A percentile compares a stretch with the other conserved stretches of the same genome.
Conservation (phyloP, 2,797 vertebrate species). For the Schizopygopsis pylzovi region DNA sequence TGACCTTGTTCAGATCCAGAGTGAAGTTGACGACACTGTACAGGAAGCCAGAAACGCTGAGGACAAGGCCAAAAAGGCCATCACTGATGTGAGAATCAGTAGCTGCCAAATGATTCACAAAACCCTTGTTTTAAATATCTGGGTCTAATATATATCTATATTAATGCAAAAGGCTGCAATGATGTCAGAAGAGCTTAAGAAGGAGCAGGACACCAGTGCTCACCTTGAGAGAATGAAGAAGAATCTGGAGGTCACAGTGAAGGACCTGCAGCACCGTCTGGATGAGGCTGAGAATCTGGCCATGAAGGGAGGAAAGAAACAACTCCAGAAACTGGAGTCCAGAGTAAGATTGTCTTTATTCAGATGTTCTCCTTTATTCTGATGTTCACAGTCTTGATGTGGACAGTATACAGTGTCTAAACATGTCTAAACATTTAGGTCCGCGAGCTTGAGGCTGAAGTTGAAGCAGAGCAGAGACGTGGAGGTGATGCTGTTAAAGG, state of each 20-base stretch:
- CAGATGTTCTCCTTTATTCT: neutral
- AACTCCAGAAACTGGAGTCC: constrained; percentile 82
- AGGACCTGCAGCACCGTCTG: constrained; percentile 86
- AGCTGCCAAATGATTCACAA: no score
- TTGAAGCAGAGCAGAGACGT: constrained; percentile 76
- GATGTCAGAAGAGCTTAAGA: constrained; percentile 93
- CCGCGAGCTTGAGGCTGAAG: constrained; percentile 80
- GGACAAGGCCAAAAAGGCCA: constrained; percentile 90
- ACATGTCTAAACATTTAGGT: constrained; percentile 64
- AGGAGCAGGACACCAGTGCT: constrained; percentile 88
- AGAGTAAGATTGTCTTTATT: no score
- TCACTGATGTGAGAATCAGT: no score
- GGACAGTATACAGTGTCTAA: no score
- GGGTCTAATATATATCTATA: neutral
- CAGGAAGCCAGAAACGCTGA: constrained; percentile 90
- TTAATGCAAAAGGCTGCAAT: constrained; percentile 82
- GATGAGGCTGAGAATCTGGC: constrained; percentile 91
- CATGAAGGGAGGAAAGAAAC: constrained; percentile 91
- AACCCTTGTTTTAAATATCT: no score
- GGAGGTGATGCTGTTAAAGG: constrained; percentile 80
- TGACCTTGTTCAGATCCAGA: constrained; percentile 83
- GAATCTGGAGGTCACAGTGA: constrained; percentile 69
- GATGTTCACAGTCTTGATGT: neutral
- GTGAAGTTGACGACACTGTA: constrained; percentile 84
- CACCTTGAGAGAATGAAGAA: constrained; percentile 90